These are phyloP conservation scores for Lacerta bilineata DNA, from an alignment of 2,797 vertebrate genomes.

Conservation along the genomic window DNA sequence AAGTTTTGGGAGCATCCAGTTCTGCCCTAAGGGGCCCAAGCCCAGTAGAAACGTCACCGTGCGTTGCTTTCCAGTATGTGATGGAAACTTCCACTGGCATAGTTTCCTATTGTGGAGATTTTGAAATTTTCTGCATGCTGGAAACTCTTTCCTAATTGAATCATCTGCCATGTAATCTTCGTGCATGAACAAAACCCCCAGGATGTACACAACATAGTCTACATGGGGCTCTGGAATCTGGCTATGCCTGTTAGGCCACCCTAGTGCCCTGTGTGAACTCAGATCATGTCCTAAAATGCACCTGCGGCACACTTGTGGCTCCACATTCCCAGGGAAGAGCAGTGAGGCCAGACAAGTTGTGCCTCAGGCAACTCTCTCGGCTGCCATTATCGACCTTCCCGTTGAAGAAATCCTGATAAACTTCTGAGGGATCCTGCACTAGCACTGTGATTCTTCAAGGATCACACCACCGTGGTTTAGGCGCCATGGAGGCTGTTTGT, in stretches of 20 bases:
- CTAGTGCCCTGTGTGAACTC: neutral
- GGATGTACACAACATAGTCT: neutral
- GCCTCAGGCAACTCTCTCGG: neutral
- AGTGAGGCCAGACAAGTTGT: neutral
- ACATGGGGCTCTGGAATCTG: neutral
- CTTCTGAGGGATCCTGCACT: neutral
- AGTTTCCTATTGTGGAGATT: neutral
- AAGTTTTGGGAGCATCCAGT: neutral
- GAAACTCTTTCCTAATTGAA: neutral
- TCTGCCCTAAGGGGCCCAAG: neutral
- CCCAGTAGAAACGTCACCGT: neutral
- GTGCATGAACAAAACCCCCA: neutral
- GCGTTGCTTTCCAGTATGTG: neutral
- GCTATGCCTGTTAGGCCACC: neutral
- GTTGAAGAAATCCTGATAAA: neutral
- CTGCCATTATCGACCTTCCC: neutral
- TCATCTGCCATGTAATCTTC: neutral
- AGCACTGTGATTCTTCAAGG: neutral
- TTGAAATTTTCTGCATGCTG: conserved; percentile 2
- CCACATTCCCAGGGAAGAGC: neutral
- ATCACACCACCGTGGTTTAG: neutral
- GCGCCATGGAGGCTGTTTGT: no score
- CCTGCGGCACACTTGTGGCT: neutral
- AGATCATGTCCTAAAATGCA: neutral
- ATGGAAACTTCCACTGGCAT: conserved; percentile 23